Conservation (phyloP, 2,113 vertebrate species). For the Prunella fulvescens region DNA sequence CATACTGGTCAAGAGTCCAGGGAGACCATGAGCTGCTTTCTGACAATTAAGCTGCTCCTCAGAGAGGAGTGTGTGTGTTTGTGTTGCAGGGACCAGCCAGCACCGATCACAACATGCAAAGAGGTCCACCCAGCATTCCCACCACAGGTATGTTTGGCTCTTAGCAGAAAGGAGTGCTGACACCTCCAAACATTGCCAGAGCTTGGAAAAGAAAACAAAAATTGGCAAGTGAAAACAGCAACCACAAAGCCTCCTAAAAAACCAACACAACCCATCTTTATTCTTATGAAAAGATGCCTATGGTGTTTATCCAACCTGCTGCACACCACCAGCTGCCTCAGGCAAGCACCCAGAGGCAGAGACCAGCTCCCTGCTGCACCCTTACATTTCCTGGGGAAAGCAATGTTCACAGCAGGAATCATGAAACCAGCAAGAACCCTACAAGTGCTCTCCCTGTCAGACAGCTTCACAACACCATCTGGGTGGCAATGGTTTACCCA, state of each 20-base stretch:
- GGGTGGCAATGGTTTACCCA: neutral
- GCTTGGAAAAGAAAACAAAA: neutral
- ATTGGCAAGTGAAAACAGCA: neutral
- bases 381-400: neutral
- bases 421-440: neutral
- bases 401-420: neutral
- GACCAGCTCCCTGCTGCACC: neutral
- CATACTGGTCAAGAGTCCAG: neutral
- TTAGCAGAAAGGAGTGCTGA: neutral
- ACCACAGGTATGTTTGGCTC: rapidly evolving
- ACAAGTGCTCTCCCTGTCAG: neutral
- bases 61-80: neutral
- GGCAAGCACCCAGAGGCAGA: neutral
- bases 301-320: neutral
- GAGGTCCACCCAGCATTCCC: neutral
- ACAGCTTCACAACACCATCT: neutral
- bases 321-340: neutral
- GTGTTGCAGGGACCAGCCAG: neutral
- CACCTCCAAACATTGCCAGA: neutral
- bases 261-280: neutral
- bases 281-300: neutral
- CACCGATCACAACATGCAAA: rapidly evolving
- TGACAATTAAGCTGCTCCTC: neutral
- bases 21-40: neutral
- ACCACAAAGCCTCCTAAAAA: neutral